phyloP scores from a whole-genome alignment of 2,797 vertebrate species.

The Scleropages formosus region DNA sequence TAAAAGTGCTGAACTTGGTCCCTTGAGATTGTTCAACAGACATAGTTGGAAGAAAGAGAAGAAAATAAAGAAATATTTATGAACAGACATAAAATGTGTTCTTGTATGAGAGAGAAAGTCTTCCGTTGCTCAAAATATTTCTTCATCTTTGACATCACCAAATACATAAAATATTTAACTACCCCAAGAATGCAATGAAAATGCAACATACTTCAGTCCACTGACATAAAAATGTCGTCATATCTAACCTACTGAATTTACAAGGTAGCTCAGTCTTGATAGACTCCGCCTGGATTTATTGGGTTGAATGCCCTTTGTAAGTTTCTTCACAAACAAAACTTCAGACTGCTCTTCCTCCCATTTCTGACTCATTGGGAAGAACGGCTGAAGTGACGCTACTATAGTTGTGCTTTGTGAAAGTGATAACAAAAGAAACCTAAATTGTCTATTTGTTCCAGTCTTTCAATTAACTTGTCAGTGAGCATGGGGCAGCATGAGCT shows the following conservation, averaged over 20 bases:
- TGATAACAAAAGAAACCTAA: not conserved
- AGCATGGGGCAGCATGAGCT: not conserved
- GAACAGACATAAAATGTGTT: not conserved
- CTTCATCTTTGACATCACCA: not conserved
- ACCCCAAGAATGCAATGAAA: too few species aligned
- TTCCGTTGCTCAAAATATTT: not conserved
- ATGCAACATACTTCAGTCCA: too few species aligned
- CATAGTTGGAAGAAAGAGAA: not conserved
- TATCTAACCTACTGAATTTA: not conserved
- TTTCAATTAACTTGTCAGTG: not conserved
- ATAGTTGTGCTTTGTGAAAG: not conserved
- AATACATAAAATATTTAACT: not conserved
- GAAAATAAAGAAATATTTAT: too few species aligned
- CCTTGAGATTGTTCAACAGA: not conserved
- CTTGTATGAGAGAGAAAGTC: conserved; percentile 5
- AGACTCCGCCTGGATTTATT: conserved; percentile 10
- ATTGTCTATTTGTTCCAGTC: conserved; percentile 7
- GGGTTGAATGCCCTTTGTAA: not conserved
- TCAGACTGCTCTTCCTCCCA: not conserved
- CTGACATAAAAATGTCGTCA: too few species aligned
- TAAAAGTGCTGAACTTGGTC: too few species aligned
- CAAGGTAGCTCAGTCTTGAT: conserved; percentile 2
- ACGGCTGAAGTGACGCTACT: not conserved
- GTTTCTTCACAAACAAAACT: not conserved
- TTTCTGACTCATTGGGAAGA: too few species aligned